These are phyloP conservation scores for Eptesicus fuscus DNA, from an alignment of 2,113 vertebrate genomes.

Conservation along the genomic window DNA sequence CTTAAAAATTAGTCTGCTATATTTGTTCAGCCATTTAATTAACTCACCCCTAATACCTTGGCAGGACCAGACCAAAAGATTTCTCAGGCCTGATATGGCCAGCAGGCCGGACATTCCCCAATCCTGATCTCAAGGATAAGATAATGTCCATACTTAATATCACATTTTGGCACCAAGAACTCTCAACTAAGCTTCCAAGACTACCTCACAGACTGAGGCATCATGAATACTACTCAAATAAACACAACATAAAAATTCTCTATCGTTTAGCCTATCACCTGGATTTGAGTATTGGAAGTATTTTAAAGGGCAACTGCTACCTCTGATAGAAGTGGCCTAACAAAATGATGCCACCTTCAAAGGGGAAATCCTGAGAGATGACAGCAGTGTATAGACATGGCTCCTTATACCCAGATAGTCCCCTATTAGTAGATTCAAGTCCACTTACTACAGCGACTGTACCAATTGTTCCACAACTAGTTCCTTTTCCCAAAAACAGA, in stretches of 20 bases:
- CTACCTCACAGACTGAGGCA: neutral
- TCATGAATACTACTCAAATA: neutral
- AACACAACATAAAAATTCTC: neutral
- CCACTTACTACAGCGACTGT: neutral
- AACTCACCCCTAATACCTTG: too few species aligned
- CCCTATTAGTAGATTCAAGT: neutral
- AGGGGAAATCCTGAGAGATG: neutral
- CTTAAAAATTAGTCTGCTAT: too few species aligned
- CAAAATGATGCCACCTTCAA: neutral
- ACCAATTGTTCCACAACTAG: neutral
- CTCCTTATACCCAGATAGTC: neutral
- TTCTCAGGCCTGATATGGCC: too few species aligned
- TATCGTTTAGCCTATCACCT: too few species aligned
- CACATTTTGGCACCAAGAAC: neutral
- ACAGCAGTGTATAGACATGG: rapidly evolving
- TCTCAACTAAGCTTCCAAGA: neutral
- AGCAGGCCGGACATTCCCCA: too few species aligned
- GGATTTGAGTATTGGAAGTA: rapidly evolving
- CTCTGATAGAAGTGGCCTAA: neutral
- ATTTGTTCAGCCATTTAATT: too few species aligned
- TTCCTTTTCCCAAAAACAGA: neutral
- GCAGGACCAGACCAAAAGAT: too few species aligned
- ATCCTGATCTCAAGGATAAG: neutral
- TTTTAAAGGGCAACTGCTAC: neutral
- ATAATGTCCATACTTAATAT: neutral